These are phyloP conservation scores for Oreochromis grahami DNA, from an alignment of 2,797 vertebrate species.

Conservation along the genomic window DNA sequence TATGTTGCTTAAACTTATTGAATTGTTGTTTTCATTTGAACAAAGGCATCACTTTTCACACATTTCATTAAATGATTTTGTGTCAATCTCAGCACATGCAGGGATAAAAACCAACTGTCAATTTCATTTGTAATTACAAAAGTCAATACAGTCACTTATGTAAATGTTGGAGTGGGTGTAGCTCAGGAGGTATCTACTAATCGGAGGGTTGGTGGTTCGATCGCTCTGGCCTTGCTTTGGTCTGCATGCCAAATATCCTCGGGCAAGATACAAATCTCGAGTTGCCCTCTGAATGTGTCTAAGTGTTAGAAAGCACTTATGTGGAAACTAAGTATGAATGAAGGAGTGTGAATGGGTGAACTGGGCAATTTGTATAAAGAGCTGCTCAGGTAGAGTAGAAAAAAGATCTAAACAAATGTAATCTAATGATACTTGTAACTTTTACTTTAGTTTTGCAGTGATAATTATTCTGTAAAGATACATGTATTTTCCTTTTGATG, in stretches of 20 bases:
- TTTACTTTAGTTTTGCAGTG: not conserved
- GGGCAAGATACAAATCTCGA: not conserved
- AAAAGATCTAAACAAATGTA: not conserved
- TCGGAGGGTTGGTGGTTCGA: not conserved
- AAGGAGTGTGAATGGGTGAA: not conserved
- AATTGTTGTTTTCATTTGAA: not conserved
- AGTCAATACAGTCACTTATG: not conserved
- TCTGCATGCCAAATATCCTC: rapidly evolving
- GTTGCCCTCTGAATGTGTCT: not conserved
- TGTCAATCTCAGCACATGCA: not conserved
- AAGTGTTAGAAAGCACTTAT: not conserved
- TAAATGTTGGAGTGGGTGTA: not conserved
- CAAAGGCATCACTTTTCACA: not conserved
- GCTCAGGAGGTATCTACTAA: not conserved
- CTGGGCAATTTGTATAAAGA: not conserved
- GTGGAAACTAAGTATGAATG: not conserved
- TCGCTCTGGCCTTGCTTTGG: not conserved
- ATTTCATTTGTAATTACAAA: not conserved
- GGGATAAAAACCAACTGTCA: not conserved
- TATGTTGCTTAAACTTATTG: not conserved
- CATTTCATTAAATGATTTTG: not conserved
- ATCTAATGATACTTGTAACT: not conserved
- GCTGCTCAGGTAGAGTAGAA: not conserved
- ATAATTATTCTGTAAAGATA: not conserved
- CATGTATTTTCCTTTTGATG: not conserved